Evolutionary conservation across 2,797 vertebrate genomes (phyloP).

Genomic region (Sebastes reedi): DNA sequence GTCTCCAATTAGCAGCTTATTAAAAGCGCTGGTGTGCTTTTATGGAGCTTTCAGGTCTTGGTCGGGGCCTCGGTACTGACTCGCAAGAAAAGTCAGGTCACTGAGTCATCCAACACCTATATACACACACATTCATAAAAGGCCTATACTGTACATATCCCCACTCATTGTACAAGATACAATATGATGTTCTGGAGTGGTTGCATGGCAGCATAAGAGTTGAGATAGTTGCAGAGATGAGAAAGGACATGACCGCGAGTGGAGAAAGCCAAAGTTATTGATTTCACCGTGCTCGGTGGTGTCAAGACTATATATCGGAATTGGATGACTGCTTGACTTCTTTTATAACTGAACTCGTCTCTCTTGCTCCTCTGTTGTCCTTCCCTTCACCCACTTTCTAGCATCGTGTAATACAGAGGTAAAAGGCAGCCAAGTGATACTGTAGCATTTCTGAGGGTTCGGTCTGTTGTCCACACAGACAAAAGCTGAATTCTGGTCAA

Average conservation of each 20-base stretch:
- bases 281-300: slow-evolving; percentile 4
- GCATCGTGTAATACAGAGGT: neutral
- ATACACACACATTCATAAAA: neutral
- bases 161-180: neutral
- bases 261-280: slow-evolving; percentile 9
- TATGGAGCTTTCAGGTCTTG: slow-evolving; percentile 3
- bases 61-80: neutral
- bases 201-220: neutral
- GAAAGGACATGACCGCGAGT: neutral
- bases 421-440: neutral
- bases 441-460: neutral
- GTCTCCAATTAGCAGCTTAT: slow-evolving; percentile 55
- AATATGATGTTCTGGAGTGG: neutral
- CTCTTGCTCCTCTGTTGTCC: neutral
- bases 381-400: neutral
- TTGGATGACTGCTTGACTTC: neutral
- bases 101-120: neutral
- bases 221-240: neutral
- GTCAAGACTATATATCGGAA: neutral
- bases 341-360: neutral
- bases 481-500: neutral
- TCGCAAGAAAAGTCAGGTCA: slow-evolving; percentile 20
- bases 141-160: neutral
- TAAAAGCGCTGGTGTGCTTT: slow-evolving; percentile 30
- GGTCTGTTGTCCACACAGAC: neutral